A percentile compares a stretch with the other conserved stretches of the same genome.
Evolutionary conservation across 2,797 vertebrate genomes (phyloP).

Genomic region (Sebastes wilsoni): DNA sequence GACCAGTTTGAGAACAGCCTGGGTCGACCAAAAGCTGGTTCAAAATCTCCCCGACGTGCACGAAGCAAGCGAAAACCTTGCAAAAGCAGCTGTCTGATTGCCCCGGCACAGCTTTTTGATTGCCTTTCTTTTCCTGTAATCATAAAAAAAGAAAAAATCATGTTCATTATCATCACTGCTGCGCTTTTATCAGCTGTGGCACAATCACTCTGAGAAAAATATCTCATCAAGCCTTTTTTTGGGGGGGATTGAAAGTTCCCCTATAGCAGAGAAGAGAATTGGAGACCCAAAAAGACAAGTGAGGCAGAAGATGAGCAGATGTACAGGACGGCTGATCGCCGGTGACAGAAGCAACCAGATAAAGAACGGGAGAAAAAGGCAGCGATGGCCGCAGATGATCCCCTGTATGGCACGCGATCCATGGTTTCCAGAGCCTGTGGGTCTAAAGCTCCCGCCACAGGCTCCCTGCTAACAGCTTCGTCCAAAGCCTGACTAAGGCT

Average conservation of each 20-base stretch:
- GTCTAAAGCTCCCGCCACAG: conserved; percentile 33
- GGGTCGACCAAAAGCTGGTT: not conserved
- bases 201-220: conserved; percentile 30
- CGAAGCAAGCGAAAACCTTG: not conserved
- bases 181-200: conserved; percentile 24
- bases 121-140: conserved; percentile 38
- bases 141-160: conserved; percentile 13
- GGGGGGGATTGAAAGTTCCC: conserved; percentile 14
- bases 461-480: conserved; percentile 43
- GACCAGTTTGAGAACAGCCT: not conserved
- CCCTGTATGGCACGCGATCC: conserved; percentile 43
- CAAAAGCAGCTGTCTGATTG: conserved; percentile 51
- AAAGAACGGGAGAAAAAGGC: conserved; percentile 36
- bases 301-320: conserved; percentile 2
- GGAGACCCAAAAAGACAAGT: not conserved
- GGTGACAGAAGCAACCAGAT: conserved; percentile 54
- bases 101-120: conserved; percentile 13
- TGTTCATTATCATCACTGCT: conserved; percentile 28
- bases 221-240: conserved; percentile 12
- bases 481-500: conserved; percentile 73
- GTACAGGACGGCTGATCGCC: conserved; percentile 47
- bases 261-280: not conserved
- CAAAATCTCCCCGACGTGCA: not conserved
- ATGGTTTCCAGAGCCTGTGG: conserved; percentile 27
- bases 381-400: conserved; percentile 50